phyloP scores from a whole-genome alignment of 2,888 invertebrate genomes.

The Mermis nigrescens region DNA sequence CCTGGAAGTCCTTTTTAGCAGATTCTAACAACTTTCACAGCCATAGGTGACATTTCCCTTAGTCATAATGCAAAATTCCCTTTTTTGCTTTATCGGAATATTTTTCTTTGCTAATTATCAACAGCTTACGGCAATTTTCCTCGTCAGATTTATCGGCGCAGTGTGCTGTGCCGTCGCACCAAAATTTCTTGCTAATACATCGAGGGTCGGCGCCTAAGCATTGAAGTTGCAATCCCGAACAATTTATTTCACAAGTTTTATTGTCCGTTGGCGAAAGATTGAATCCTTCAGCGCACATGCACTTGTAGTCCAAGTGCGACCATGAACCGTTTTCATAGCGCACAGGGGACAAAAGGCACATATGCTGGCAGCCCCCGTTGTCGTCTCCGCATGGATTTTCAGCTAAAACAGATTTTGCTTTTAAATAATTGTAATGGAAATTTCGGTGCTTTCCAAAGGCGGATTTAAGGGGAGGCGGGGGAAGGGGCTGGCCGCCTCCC shows the following conservation, averaged over 20 bases:
- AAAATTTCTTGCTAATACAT: slow-evolving; percentile 23
- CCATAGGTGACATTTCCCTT: too few relatives aligned
- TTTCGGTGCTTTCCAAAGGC: too few relatives aligned
- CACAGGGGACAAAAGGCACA: slow-evolving; percentile 58
- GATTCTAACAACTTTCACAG: too few relatives aligned
- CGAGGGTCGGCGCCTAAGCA: slow-evolving; percentile 25
- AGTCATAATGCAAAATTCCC: too few relatives aligned
- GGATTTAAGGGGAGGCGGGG: too few relatives aligned
- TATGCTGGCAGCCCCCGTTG: slow-evolving; percentile 51
- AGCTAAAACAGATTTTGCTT: too few relatives aligned
- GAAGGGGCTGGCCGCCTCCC: too few relatives aligned
- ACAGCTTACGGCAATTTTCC: slow-evolving; percentile 21
- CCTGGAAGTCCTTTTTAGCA: too few relatives aligned
- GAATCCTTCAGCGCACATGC: slow-evolving; percentile 26
- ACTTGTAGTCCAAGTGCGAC: slow-evolving; percentile 12
- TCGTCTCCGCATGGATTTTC: slow-evolving; percentile 52
- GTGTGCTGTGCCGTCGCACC: slow-evolving; percentile 24
- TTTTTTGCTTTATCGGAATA: too few relatives aligned
- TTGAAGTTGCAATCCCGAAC: slow-evolving; percentile 15
- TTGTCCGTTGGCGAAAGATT: slow-evolving; percentile 18
- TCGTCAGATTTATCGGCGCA: slow-evolving; percentile 24
- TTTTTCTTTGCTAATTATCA: too few relatives aligned
- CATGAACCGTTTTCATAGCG: not conserved
- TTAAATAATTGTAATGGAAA: too few relatives aligned
- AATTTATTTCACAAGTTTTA: slow-evolving; percentile 20